Evolutionary conservation across 92 coral and sea anemone species (phyloP).

Genomic region (Plumapathes pennacea): DNA sequence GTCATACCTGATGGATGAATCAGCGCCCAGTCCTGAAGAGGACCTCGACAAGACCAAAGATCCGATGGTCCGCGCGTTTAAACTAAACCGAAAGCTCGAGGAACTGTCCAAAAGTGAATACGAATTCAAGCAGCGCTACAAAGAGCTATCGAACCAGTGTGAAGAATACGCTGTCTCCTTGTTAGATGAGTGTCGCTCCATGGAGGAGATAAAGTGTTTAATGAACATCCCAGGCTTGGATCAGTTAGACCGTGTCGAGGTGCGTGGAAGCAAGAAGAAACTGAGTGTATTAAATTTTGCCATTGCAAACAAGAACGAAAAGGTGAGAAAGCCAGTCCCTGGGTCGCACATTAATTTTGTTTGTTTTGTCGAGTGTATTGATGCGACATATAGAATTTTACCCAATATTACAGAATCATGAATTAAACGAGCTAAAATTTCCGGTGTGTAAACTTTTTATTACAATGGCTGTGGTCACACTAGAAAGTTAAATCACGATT

Average conservation of each 20-base stretch:
- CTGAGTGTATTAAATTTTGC: constrained; percentile 77
- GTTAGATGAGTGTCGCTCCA: constrained; percentile 74
- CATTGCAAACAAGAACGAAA: constrained; percentile 61
- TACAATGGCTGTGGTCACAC: too few relatives aligned
- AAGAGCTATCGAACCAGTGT: constrained; percentile 63
- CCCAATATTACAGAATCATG: too few relatives aligned
- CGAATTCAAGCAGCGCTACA: constrained; percentile 74
- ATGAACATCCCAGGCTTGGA: constrained; percentile 71
- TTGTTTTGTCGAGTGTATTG: too few relatives aligned
- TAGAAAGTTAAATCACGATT: too few relatives aligned
- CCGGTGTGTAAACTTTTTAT: too few relatives aligned
- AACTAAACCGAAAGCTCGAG: constrained; percentile 59
- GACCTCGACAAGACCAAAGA: constrained; percentile 34
- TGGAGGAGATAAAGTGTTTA: constrained; percentile 69
- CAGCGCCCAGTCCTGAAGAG: background rate
- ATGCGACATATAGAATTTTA: too few relatives aligned
- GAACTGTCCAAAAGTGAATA: constrained; percentile 54
- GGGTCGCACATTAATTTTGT: background rate
- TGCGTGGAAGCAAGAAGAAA: constrained; percentile 37
- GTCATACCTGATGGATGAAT: constrained; percentile 27
- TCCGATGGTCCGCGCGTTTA: constrained; percentile 78
- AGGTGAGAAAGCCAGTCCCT: constrained; percentile 60
- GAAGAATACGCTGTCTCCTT: constrained; percentile 78
- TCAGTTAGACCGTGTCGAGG: constrained; percentile 48
- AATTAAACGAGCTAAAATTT: too few relatives aligned